phyloP scores from a whole-genome alignment of 2,888 invertebrate genomes.

The Timandra comae region DNA sequence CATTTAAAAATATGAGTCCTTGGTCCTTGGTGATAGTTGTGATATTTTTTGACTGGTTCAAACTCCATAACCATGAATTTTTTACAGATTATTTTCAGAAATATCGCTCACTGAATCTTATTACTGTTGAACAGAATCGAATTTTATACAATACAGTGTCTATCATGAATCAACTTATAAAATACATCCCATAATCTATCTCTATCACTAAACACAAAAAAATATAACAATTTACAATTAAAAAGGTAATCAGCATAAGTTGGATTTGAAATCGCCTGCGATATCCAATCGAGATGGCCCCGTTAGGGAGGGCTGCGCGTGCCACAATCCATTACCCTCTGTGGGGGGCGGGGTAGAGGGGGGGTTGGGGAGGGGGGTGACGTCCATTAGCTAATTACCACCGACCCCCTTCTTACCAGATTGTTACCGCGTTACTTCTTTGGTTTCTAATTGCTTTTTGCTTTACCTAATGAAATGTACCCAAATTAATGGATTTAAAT shows the following conservation, averaged over 20 bases:
- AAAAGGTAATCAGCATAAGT: not conserved
- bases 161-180: too few relatives aligned
- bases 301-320: slow-evolving; percentile 45
- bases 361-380: slow-evolving; percentile 28
- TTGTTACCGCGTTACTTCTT: slow-evolving; percentile 55
- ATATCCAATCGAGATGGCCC: slow-evolving; percentile 61
- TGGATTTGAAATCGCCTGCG: slow-evolving; percentile 1
- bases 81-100: too few relatives aligned
- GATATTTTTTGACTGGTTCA: too few relatives aligned
- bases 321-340: slow-evolving; percentile 63
- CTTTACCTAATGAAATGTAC: slow-evolving; percentile 26
- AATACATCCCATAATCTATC: too few relatives aligned
- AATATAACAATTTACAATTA: too few relatives aligned
- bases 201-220: too few relatives aligned
- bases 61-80: too few relatives aligned
- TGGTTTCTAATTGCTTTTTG: slow-evolving; percentile 60
- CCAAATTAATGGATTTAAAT: slow-evolving; percentile 14
- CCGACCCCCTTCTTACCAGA: slow-evolving; percentile 65
- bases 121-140: too few relatives aligned
- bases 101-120: too few relatives aligned
- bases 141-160: too few relatives aligned
- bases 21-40: too few relatives aligned
- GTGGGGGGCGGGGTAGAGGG: slow-evolving; percentile 28
- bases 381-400: slow-evolving; percentile 72
- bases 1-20: too few relatives aligned